Conservation (phyloP, 35 echinoderm and acorn worm species). For the Eucidaris tribuloides region DNA sequence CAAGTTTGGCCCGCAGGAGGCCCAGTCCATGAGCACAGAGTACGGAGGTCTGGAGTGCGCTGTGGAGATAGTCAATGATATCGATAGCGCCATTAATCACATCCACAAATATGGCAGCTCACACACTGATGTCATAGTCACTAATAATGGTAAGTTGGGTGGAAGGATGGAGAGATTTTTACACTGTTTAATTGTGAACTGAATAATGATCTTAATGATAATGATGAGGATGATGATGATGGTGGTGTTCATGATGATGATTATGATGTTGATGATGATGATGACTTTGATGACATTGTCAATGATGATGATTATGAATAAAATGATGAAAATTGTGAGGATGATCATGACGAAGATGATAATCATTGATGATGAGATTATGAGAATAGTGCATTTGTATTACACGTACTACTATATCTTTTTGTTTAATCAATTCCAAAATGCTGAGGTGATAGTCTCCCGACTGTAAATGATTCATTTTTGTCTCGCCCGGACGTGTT, state of each 20-base stretch:
- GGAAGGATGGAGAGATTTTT: no score
- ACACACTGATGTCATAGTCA: slow-evolving; percentile 94
- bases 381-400: no score
- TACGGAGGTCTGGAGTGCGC: slow-evolving; percentile 95
- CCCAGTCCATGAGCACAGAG: slow-evolving; percentile 81
- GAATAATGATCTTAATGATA: no score
- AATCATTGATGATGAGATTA: slow-evolving; percentile 12
- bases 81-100: slow-evolving; percentile 81
- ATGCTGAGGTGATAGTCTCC: no score
- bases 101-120: slow-evolving; percentile 94
- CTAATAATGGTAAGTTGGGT: slow-evolving; percentile 87
- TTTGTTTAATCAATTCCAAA: no score
- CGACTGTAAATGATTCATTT: no score
- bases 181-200: no score
- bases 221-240: no score
- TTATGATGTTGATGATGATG: slow-evolving; percentile 14
- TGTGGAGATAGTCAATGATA: slow-evolving; percentile 89
- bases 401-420: no score
- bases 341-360: slow-evolving; percentile 5
- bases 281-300: background rate
- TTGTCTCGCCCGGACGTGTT: no score
- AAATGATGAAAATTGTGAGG: no score
- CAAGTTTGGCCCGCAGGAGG: slow-evolving; percentile 88
- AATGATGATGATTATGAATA: background rate
- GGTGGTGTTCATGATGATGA: slow-evolving; percentile 14